Conservation (phyloP, 2,797 vertebrate genomes). For the Valencia hispanica region DNA sequence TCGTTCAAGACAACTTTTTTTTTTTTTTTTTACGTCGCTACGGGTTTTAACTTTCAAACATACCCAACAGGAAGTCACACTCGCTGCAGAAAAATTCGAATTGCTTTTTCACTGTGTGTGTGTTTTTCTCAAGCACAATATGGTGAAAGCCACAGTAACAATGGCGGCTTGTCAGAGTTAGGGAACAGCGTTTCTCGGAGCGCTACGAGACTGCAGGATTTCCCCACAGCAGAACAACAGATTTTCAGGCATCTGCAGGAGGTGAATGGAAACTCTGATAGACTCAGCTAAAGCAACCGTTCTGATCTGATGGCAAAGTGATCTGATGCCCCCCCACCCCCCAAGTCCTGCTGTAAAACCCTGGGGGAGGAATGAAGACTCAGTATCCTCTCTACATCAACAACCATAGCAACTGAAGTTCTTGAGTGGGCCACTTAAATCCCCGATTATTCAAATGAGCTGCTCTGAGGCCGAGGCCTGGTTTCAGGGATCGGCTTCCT, state of each 20-base stretch:
- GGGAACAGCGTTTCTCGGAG: slow-evolving; percentile 28
- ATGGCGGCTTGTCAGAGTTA: slow-evolving; percentile 36
- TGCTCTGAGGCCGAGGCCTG: slow-evolving; percentile 13
- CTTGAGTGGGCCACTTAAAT: slow-evolving; percentile 43
- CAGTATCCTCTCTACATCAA: slow-evolving; percentile 21
- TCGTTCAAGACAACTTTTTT: too few relatives aligned
- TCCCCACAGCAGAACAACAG: slow-evolving; percentile 10
- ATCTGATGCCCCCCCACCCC: slow-evolving; percentile 11
- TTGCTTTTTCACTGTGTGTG: not conserved
- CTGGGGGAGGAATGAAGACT: slow-evolving; percentile 25
- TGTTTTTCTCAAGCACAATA: slow-evolving; percentile 19
- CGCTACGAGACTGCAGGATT: slow-evolving; percentile 30
- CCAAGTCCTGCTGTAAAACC: slow-evolving; percentile 2
- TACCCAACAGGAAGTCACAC: too few relatives aligned
- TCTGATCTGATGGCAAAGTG: slow-evolving; percentile 17
- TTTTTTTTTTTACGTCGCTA: not conserved
- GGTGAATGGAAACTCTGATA: not conserved
- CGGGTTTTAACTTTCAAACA: not conserved
- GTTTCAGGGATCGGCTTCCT: slow-evolving; percentile 30
- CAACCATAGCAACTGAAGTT: slow-evolving; percentile 53
- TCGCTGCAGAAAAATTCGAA: not conserved
- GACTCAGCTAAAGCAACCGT: not conserved
- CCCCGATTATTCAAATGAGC: slow-evolving; percentile 45
- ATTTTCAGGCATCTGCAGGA: slow-evolving; percentile 12
- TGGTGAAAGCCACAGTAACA: slow-evolving; percentile 53